Percentiles rank a stretch among this genome's conserved stretches.
Conservation (phyloP, 2,797 vertebrate species). For the Rhadinocentrus ornatus region DNA sequence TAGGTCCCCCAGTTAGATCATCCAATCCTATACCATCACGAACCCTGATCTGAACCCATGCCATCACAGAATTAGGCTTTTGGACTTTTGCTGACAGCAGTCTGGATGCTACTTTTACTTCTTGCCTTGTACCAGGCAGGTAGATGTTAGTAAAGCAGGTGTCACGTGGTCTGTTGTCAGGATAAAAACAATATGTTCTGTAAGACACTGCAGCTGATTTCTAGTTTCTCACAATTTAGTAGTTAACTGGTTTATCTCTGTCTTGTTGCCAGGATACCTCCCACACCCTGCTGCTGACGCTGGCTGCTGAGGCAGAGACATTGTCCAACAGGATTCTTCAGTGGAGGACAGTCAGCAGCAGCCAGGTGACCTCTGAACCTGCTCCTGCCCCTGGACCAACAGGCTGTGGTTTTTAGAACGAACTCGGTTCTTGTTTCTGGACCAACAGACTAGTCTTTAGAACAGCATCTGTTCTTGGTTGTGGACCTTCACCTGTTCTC, state of each 20-base stretch:
- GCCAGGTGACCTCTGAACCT: slow-evolving; percentile 17
- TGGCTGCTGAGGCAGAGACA: slow-evolving; percentile 66
- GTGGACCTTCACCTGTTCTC: neutral
- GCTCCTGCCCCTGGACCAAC: neutral
- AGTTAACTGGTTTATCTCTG: neutral
- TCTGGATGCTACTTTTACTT: too few relatives aligned
- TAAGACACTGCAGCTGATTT: neutral
- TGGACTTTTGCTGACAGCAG: too few relatives aligned
- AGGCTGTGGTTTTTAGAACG: neutral
- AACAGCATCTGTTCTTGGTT: neutral
- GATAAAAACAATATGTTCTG: too few relatives aligned
- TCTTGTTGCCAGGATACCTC: slow-evolving; percentile 56
- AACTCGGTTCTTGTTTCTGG: neutral
- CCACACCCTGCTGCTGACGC: slow-evolving; percentile 63
- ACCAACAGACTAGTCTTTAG: neutral
- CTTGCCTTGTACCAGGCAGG: too few relatives aligned
- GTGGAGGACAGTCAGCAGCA: slow-evolving; percentile 41
- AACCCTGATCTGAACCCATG: too few relatives aligned
- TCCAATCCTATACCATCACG: too few relatives aligned
- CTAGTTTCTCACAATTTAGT: neutral
- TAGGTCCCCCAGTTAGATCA: too few relatives aligned
- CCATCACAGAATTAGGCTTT: too few relatives aligned
- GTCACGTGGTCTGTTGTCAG: too few relatives aligned
- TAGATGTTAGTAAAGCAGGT: too few relatives aligned
- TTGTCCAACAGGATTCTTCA: slow-evolving; percentile 70